Evolutionary conservation across 2,113 vertebrate species (phyloP).

Genomic region (Promerops cafer): DNA sequence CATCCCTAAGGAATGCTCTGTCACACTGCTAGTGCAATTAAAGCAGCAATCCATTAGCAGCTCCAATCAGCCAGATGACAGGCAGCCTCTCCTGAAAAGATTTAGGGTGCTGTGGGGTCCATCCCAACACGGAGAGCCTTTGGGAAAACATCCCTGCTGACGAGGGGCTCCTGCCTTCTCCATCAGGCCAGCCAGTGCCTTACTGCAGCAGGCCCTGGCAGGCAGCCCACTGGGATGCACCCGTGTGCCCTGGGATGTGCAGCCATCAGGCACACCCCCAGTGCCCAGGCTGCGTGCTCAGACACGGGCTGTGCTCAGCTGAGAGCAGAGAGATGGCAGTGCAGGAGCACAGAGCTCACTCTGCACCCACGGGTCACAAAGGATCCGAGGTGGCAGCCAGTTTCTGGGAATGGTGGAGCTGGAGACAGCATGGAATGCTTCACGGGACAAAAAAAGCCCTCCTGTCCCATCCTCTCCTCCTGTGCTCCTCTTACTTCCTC

Average conservation of each 20-base stretch:
- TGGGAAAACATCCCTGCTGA: background rate
- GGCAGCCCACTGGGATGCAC: rapidly evolving
- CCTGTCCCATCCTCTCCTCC: background rate
- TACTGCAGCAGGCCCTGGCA: rapidly evolving
- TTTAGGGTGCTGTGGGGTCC: background rate
- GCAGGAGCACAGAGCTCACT: background rate
- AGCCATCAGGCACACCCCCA: background rate
- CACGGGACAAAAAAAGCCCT: background rate
- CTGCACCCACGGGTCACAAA: background rate
- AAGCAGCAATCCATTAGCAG: background rate
- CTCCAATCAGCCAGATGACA: background rate
- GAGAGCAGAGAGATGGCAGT: background rate
- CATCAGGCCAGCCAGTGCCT: background rate
- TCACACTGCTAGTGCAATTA: background rate
- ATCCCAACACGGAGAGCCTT: background rate
- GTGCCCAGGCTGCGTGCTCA: background rate
- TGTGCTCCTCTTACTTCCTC: background rate
- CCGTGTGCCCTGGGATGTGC: background rate
- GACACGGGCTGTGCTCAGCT: rapidly evolving
- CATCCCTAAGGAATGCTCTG: background rate
- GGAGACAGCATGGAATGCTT: background rate
- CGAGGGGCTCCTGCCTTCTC: background rate
- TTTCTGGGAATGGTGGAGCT: background rate
- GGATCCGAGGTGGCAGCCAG: background rate
- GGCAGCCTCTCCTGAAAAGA: background rate